Evolutionary conservation across 2,797 vertebrate genomes (phyloP), one percentile per base, ranked within the genome.

Genomic region (Peromyscus aztecus): DNA sequence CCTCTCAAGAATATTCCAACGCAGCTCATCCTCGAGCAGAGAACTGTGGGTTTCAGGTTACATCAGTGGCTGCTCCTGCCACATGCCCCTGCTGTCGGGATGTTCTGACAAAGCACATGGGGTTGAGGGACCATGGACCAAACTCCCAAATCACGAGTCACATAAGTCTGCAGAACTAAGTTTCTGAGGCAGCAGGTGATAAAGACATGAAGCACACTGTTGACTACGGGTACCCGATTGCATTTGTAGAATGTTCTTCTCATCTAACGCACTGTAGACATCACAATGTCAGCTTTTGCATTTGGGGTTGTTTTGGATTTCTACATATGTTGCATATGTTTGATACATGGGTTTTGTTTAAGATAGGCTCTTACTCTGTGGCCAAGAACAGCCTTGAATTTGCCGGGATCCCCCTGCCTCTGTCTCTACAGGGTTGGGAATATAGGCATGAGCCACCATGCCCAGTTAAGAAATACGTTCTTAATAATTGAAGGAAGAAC

Each of bases 401-500:
- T 78, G 46, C 8, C 19, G 17, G 16, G 16, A 63, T 83, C 17
- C 27, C 19, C 81, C 27, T 31, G 9, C 9, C 40, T 65, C 59
- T 65, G 16, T 84, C 40, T 43, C 40, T 46, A 3, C 82, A 65
- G 24, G 27, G 4, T 46, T 84, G 59, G 37, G 59, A 21, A 46
- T 63, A 63, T 21, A 78, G 76, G 14, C 27, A 52, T 52, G 46
- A 52, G 29, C 29, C 7, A 52, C 59, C 46, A 37, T 6, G 34
- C n/a, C n/a, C 37, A 73, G 67, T 2, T 55, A 73, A 55, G 52
- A 37, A 71, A n/a, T 14, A 67, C n/a, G 71, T 40, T 75, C 80
- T 89, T 91, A 89, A 95, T 5, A 9, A 89, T 37, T 71, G 80
- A 97, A 76, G 9, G 52, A 91, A 81, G 55, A 89, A 87, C 13